Evolutionary conservation across 2,888 invertebrate genomes (phyloP).

Genomic region (Agrilus cyanescens): DNA sequence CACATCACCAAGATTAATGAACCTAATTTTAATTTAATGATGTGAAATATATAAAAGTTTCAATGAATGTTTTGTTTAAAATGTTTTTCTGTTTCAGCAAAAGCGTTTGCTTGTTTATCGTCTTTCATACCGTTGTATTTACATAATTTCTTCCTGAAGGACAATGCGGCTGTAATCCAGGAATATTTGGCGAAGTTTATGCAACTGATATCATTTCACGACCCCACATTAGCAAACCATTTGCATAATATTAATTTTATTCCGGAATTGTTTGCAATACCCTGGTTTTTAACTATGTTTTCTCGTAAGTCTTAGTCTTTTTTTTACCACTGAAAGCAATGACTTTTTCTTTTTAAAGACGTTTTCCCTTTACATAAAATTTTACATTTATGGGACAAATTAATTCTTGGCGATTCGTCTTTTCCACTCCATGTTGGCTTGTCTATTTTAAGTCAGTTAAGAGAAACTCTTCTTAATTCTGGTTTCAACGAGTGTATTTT

Average conservation of each 20-base stretch:
- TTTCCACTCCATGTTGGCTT: slow-evolving; percentile 92
- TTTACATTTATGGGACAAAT: slow-evolving; percentile 93
- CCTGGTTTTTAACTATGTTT: slow-evolving; percentile 98
- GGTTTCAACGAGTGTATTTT: slow-evolving; percentile 98
- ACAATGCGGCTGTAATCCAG: slow-evolving; percentile 93
- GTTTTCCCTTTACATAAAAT: slow-evolving; percentile 98
- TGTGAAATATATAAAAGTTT: neutral
- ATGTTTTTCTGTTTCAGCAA: slow-evolving; percentile 48
- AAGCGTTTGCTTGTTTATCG: slow-evolving; percentile 90
- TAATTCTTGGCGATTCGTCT: slow-evolving; percentile 84
- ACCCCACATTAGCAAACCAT: slow-evolving; percentile 84
- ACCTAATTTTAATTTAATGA: no score
- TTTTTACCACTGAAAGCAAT: slow-evolving; percentile 1
- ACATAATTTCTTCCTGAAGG: slow-evolving; percentile 92
- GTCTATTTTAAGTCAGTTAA: slow-evolving; percentile 79
- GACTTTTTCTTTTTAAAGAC: slow-evolving; percentile 47
- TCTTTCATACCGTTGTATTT: slow-evolving; percentile 93
- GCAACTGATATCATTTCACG: slow-evolving; percentile 91
- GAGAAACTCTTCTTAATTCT: slow-evolving; percentile 70
- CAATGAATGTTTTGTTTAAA: neutral
- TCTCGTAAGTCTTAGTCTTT: slow-evolving; percentile 64
- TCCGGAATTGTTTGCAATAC: slow-evolving; percentile 95
- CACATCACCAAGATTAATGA: no score
- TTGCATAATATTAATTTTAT: slow-evolving; percentile 86
- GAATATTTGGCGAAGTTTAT: slow-evolving; percentile 96